Base-by-base conservation (phyloP, 2,888 invertebrate genomes). In the Trichacis sp. region DNA sequence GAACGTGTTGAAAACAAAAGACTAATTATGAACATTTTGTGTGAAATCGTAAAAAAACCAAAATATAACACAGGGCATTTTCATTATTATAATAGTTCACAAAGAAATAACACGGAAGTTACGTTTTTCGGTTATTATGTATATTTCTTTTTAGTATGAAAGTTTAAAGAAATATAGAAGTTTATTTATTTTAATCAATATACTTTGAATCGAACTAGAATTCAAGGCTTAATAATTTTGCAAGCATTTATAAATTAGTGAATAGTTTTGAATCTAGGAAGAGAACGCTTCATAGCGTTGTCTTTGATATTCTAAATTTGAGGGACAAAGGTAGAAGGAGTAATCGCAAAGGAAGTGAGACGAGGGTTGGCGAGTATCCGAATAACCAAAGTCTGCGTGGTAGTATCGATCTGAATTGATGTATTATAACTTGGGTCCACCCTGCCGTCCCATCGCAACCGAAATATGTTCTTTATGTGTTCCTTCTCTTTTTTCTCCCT, bases 371-470 rank as follows among this genome's bases (percentile, higher is more conserved):
- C 72, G 73, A 74, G 73, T 76, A 77, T 78, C 75, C 74, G 79
- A 78, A 77, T 79, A 77, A 77, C 75, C 77, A 73, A 77, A 77
- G 79, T 76, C 77, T 74, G 77, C 72, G 75, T 77, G 77, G 78
- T 77, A 77, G 78, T 80, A 84, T 84, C 82, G 83, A 84, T 84
- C 81, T 79, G 77, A 72, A 75, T 80, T 82, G 84, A 84, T 83
- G 80, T 83, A 84, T 83, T 83, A 80, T 75, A 73, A 72, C 71
- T 73, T 73, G 75, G 77, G 82, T 82, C 82, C 83, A 79, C 77
- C 76, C 77, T 77, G 74, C 75, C 74, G 68, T 73, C 72, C 71
- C 54, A 74, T 68, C 72, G 71, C 75, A 74, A 76, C 75, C 73
- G 74, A 73, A 79, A 77, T 78, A 82, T 82, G 81, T 80, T 82